A percentile compares a stretch with the other conserved stretches of the same genome.
Conservation (phyloP, 2,888 invertebrate species). For the Drosophila heteroneura region DNA sequence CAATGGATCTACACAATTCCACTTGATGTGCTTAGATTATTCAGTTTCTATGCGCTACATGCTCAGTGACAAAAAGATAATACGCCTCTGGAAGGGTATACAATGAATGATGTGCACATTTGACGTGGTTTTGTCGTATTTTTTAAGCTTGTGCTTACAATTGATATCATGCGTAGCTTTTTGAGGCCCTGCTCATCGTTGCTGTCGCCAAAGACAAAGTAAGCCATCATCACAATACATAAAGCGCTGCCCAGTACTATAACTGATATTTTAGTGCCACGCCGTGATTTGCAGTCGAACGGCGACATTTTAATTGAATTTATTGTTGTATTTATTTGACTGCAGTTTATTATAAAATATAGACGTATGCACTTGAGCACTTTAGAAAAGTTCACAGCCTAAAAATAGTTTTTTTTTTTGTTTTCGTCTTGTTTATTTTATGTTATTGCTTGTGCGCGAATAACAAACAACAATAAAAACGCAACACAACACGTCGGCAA, state of each 20-base stretch:
- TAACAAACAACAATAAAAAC: slow-evolving; percentile 4
- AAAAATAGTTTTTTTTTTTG: slow-evolving; percentile 72
- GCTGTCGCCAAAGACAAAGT: slow-evolving; percentile 84
- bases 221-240: slow-evolving; percentile 83
- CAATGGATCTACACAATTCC: background rate
- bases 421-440: slow-evolving; percentile 60
- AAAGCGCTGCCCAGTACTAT: slow-evolving; percentile 82
- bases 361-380: slow-evolving; percentile 42
- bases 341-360: slow-evolving; percentile 61
- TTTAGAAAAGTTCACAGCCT: slow-evolving; percentile 60
- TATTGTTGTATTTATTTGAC: slow-evolving; percentile 25
- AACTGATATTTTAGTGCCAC: slow-evolving; percentile 84
- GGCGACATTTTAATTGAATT: slow-evolving; percentile 61
- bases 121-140: background rate
- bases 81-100: background rate
- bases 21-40: background rate
- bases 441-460: slow-evolving; percentile 38
- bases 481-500: slow-evolving; percentile 59
- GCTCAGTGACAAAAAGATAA: background rate
- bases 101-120: slow-evolving; percentile 15
- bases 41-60: background rate
- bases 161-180: slow-evolving; percentile 84
- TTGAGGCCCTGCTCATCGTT: slow-evolving; percentile 83
- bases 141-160: slow-evolving; percentile 75
- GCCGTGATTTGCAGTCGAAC: slow-evolving; percentile 80